These are phyloP conservation scores for Anthopleura sola DNA, from an alignment of 64 coral and sea anemone genomes.

Conservation along the genomic window DNA sequence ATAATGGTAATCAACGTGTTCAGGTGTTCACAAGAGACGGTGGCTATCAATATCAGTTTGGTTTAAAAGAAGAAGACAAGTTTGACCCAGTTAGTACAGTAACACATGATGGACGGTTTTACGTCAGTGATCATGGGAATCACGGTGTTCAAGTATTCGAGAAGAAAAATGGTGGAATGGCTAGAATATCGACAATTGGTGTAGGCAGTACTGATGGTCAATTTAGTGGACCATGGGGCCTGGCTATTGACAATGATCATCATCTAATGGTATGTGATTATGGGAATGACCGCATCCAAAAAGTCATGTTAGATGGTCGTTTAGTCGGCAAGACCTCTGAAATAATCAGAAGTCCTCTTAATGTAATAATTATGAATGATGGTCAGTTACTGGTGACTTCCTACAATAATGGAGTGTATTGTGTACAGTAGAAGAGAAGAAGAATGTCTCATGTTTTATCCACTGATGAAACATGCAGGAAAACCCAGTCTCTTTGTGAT, in stretches of 20 bases:
- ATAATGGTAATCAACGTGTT: not conserved
- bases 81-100: not conserved
- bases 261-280: slow-evolving; percentile 19
- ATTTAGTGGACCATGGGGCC: slow-evolving; percentile 5
- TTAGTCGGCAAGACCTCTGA: not conserved
- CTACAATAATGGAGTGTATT: not conserved
- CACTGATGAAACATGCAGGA: no score
- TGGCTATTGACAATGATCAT: slow-evolving; percentile 30
- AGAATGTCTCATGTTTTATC: no score
- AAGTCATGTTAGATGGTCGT: slow-evolving; percentile 17
- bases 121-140: not conserved
- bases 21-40: slow-evolving; percentile 40
- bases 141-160: slow-evolving; percentile 20
- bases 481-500: no score
- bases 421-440: not conserved
- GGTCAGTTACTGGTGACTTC: not conserved
- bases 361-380: not conserved
- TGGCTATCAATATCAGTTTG: slow-evolving; percentile 10
- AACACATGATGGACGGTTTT: slow-evolving; percentile 3
- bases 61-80: not conserved
- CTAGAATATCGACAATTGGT: not conserved
- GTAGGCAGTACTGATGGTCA: not conserved
- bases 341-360: not conserved
- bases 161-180: not conserved
- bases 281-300: not conserved